Evolutionary conservation across 53 echinoderm and acorn worm genomes (phyloP), one percentile per base, ranked within the genome.

Genomic region (Stichopus horrens): DNA sequence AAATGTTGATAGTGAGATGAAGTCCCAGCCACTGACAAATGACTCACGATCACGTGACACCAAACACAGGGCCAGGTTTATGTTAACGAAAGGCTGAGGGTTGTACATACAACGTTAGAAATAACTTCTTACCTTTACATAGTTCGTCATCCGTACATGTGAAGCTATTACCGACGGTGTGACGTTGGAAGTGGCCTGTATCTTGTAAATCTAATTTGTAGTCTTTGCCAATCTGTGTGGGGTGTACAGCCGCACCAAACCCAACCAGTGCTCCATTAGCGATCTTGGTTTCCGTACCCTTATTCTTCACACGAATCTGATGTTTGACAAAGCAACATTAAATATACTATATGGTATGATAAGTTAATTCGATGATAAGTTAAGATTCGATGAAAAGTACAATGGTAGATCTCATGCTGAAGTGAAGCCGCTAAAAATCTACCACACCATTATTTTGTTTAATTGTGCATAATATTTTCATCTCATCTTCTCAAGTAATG

Each of bases 101-200:
- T 37, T 37, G 37, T 37, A 37, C 37, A 37, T 65, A 9, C 66
- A 67, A 0, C 4, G 68, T 67, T 0, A 14, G n/a, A 67, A 67
- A 67, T 67, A 67, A 14, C 68, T 67, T 63, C 63, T 13, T 88
- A 57, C 88, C 88, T 20, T 89, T 92, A 75, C 95, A 94, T 7
- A 75, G 73, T 21, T 88, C 58, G 0, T 76, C 76, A 7, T 88
- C 78, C 53, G 92, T 93, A 74, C 97, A 97, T 7, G 91, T 92
- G 78, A 97, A 97, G 83, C 97, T 97, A 7, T 91, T 94, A 11
- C 97, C 95, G 21, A 90, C 91, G 53, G 94, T 90, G 53, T 95
- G 91, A 21, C 97, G 83, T 53, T 92, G 92, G 71, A 97, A 97
- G 21, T 89, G 76, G 6, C 95, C 97, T 9, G 95, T 95, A 53